Percentiles rank a stretch among this genome's conserved stretches.
Conservation (phyloP, 2,797 vertebrate species). For the Percopsis omiscomaycus region DNA sequence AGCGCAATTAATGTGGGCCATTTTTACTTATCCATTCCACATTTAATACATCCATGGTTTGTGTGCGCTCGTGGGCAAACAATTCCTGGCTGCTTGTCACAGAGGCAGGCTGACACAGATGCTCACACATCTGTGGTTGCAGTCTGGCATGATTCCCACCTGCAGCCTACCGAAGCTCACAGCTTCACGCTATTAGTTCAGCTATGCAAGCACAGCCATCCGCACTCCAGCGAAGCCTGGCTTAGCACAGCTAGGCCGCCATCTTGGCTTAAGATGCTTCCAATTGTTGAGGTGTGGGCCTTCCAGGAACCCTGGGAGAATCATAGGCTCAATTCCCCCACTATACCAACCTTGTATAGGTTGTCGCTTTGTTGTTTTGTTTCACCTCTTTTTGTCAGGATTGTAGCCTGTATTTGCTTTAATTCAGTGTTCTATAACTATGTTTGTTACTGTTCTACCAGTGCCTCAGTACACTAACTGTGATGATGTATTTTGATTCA, state of each 20-base stretch:
- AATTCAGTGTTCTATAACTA: no score
- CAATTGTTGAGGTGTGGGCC: not conserved
- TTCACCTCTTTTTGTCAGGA: no score
- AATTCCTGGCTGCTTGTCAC: not conserved
- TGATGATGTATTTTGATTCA: slow-evolving; percentile 11
- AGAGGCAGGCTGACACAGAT: slow-evolving; percentile 2
- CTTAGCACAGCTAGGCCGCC: slow-evolving; percentile 39
- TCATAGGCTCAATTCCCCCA: no score
- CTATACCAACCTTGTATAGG: no score
- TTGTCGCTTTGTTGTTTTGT: no score
- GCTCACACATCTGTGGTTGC: slow-evolving; percentile 36
- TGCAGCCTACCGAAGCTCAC: slow-evolving; percentile 56
- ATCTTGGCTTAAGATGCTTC: slow-evolving; percentile 51
- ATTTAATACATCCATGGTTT: no score
- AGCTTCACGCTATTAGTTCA: slow-evolving; percentile 64
- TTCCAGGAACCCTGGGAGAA: no score
- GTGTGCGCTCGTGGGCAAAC: no score
- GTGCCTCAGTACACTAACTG: not conserved
- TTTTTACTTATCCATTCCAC: no score
- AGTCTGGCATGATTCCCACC: slow-evolving; percentile 50
- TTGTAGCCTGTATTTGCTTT: no score
- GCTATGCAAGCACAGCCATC: slow-evolving; percentile 51
- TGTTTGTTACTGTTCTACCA: no score
- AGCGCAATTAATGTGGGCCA: no score
- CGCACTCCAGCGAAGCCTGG: slow-evolving; percentile 26